Evolutionary conservation across 1,140 invertebrate genomes (phyloP), one percentile per base, ranked within the genome.

Genomic region (Bombyx mandarina): DNA sequence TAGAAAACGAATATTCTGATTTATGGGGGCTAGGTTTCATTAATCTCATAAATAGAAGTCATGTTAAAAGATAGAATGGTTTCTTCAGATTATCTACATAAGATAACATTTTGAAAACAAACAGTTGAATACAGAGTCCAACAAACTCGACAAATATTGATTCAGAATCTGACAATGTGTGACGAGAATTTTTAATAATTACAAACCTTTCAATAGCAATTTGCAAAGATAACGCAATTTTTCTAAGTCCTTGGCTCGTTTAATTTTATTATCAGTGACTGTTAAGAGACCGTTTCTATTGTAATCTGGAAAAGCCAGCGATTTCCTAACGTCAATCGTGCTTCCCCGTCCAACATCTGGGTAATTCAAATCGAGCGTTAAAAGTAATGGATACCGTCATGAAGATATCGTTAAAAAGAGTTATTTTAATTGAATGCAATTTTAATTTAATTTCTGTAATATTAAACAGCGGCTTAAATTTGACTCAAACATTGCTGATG

Each of bases 211-310:
- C 65, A 69, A 64, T 62, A 56, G 65, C 69, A 64, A 68, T 75
- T 73, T 73, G 52, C 60, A 44, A 58, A 71, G 73, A 71, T 73
- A 79, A 73, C 75, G 69, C 73, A 79, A 79, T 79, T 75, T 74
- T 74, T 73, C 67, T 65, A 75, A 73, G 67, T 71, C 65, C 57
- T 76, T 71, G 66, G 68, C 65, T 75, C 66, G 75, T 75, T 77
- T 71, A 65, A 68, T 77, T 77, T 75, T 71, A 77, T 73, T 70
- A 73, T 73, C 71, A 75, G 73, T 69, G 58, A 59, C 68, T 69
- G 69, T 72, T 73, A 72, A 62, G 63, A 57, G 45, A 58, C 55
- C 59, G 65, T 58, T 52, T 54, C 46, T 67, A 56, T 56, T 26
- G 63, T 53, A 47, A 56, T 67, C 66, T 63, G 65, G 69, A 66